Conservation (phyloP, 2,888 invertebrate genomes). For the Acanthosepion lycidas region DNA sequence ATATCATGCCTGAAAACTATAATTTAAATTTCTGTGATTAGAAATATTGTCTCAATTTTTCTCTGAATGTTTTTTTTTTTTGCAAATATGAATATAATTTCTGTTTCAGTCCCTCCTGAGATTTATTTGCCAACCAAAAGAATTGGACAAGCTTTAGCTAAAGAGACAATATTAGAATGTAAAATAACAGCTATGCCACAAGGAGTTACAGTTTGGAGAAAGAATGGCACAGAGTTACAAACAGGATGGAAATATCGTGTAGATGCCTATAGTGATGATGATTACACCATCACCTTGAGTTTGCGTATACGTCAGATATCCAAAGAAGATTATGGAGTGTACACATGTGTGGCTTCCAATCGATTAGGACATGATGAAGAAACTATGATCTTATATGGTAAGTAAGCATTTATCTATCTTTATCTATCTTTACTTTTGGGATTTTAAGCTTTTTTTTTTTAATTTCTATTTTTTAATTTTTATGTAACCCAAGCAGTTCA, state of each 20-base stretch:
- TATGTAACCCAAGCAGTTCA: too few relatives aligned
- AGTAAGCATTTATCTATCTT: slow-evolving; percentile 37
- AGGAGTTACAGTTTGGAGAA: slow-evolving; percentile 65
- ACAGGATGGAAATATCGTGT: slow-evolving; percentile 52
- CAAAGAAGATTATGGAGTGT: slow-evolving; percentile 60
- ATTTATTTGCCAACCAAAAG: slow-evolving; percentile 59
- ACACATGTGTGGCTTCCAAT: slow-evolving; percentile 63
- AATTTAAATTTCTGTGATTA: too few relatives aligned
- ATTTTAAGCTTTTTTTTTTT: too few relatives aligned
- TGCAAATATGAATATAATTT: background rate
- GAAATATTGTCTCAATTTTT: background rate
- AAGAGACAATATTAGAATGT: slow-evolving; percentile 70
- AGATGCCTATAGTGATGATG: slow-evolving; percentile 54
- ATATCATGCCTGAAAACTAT: too few relatives aligned
- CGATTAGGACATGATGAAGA: slow-evolving; percentile 56
- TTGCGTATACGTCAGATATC: slow-evolving; percentile 58
- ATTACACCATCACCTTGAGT: slow-evolving; percentile 58
- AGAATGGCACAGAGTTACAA: slow-evolving; percentile 55
- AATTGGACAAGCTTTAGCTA: slow-evolving; percentile 64
- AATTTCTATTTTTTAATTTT: too few relatives aligned
- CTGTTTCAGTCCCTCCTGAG: slow-evolving; percentile 62
- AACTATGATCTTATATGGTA: slow-evolving; percentile 60
- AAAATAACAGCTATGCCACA: slow-evolving; percentile 68
- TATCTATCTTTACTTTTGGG: background rate
- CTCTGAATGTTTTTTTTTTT: background rate